Percentiles rank a stretch among this genome's conserved stretches.
Evolutionary conservation across 2,888 invertebrate species (phyloP).

Genomic region (Pollenia griseotomentosa): DNA sequence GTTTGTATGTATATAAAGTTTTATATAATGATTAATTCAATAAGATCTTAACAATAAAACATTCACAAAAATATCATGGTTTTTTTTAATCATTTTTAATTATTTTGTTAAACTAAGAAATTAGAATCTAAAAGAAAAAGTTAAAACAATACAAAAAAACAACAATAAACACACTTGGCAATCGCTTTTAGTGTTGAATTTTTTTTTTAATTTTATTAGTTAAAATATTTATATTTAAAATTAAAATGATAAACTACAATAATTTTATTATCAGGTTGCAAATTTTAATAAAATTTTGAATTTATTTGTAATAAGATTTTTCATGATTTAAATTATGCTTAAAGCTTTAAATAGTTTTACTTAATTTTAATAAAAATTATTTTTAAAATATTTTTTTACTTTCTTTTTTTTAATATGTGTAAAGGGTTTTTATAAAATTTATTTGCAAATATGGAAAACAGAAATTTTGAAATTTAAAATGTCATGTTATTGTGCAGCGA

Average conservation of each 20-base stretch:
- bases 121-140: conserved; percentile 31
- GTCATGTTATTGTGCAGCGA: too few species aligned
- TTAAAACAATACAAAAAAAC: conserved; percentile 35
- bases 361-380: conserved; percentile 20
- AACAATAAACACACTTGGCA: conserved; percentile 16
- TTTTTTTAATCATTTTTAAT: conserved; percentile 39
- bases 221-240: conserved; percentile 26
- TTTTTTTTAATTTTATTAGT: conserved; percentile 12
- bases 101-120: conserved; percentile 15
- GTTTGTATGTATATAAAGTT: conserved; percentile 11
- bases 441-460: not conserved
- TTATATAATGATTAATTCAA: conserved; percentile 10
- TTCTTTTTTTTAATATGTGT: not conserved
- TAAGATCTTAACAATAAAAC: conserved; percentile 53
- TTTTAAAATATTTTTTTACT: not conserved
- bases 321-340: conserved; percentile 45
- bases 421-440: not conserved
- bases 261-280: conserved; percentile 31
- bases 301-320: conserved; percentile 36
- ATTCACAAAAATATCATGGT: conserved; percentile 58
- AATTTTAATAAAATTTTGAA: conserved; percentile 44
- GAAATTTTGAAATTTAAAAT: not conserved
- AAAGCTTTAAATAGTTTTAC: conserved; percentile 61
- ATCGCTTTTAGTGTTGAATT: not conserved
- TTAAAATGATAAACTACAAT: conserved; percentile 57